Base-by-base conservation (phyloP, 2,888 invertebrate species). In the Ganaspis brasiliensis region DNA sequence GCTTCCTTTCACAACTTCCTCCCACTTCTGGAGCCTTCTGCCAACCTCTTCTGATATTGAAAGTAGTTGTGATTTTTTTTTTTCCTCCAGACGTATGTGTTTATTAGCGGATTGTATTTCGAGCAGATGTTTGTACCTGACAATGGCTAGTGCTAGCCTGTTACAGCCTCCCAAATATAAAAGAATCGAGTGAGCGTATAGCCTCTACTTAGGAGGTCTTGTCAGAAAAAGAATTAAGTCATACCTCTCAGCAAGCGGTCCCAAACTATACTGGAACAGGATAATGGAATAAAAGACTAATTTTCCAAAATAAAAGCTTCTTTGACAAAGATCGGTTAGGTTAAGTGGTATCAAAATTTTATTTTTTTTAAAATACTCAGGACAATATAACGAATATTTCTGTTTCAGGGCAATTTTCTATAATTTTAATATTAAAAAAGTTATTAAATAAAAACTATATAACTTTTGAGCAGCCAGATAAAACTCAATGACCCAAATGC, bases 31-130 rank as follows among this genome's bases (percentile, higher is more conserved):
- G 26, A 19, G n/a, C 24, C 45, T 49, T 52, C 35, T 37, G 19
- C 49, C 24, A 35, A 37, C 24, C 12, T 16, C 37, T 16, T 24
- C 49, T n/a, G 59, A 14, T 74, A 55, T 75, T 72, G 71, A 59
- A 57, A 35, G 67, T 67, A 74, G 74, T 75, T 70, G 76, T 73
- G 57, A 75, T 55, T 80, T 73, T 77, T 70, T 70, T 40, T 49
- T 45, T n/a, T 45, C n/a, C 45, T 4, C 31, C 70, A 72, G 63
- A 37, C 45, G 72, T 82, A 85, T 86, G 86, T 89, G 89, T 91
- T 89, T 90, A 91, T 90, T 91, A 89, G 91, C 88, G 87, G 90
- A 90, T 90, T 90, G 87, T 89, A 89, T 91, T 91, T 87, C 91
- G 87, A 86, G 89, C 91, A 91, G 91, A 90, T 91, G 91, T 89